A percentile compares a stretch with the other conserved stretches of the same genome.
These are phyloP conservation scores for Eumerus sabulonum DNA, from an alignment of 2,888 invertebrate species.

Conservation along the genomic window DNA sequence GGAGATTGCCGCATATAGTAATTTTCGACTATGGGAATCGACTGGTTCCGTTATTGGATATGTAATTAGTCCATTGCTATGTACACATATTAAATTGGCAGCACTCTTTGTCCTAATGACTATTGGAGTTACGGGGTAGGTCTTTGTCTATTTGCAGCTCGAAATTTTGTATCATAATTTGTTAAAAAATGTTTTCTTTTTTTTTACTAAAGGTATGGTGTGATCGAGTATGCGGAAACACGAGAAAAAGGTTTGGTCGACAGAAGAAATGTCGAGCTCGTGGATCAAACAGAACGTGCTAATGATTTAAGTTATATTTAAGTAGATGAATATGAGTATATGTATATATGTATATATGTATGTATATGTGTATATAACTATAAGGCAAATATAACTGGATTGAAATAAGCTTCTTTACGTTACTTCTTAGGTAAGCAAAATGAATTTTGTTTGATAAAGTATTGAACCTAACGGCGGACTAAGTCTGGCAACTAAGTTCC, in stretches of 20 bases:
- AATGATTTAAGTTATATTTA: slow-evolving; percentile 19
- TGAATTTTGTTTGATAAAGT: no score
- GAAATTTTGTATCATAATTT: no score
- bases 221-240: slow-evolving; percentile 74
- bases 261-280: slow-evolving; percentile 63
- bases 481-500: no score
- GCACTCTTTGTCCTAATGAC: slow-evolving; percentile 84
- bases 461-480: no score
- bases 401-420: no score
- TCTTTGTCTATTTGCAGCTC: slow-evolving; percentile 14
- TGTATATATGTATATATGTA: no score
- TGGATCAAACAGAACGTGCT: slow-evolving; percentile 51
- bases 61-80: slow-evolving; percentile 87
- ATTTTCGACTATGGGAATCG: slow-evolving; percentile 95
- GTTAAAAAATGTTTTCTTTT: not conserved
- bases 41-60: slow-evolving; percentile 93
- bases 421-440: no score
- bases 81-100: slow-evolving; percentile 86
- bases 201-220: slow-evolving; percentile 73
- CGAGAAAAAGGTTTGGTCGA: slow-evolving; percentile 65
- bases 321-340: not conserved
- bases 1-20: slow-evolving; percentile 94
- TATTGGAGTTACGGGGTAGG: slow-evolving; percentile 87
- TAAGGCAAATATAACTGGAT: no score
- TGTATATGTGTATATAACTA: no score